These are phyloP conservation scores for Enteromius argenteus DNA, from an alignment of 2,797 vertebrate genomes.

Conservation along the genomic window DNA sequence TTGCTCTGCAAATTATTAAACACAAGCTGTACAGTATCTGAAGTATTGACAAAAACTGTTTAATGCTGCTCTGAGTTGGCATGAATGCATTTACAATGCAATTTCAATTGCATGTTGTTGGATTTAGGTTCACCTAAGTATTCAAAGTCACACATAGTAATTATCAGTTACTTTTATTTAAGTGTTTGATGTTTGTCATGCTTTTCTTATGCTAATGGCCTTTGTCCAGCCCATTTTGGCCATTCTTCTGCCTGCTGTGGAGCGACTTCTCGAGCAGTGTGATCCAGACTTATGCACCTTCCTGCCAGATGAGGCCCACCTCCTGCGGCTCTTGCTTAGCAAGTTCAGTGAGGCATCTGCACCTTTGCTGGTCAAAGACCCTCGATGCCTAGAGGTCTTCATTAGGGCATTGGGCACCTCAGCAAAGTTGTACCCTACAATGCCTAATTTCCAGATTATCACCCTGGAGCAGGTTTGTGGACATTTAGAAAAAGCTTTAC, in stretches of 20 bases:
- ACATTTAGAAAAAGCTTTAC: background rate
- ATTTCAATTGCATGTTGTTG: background rate
- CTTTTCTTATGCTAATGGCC: background rate
- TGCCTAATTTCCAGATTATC: conserved; percentile 82
- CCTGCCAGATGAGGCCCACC: conserved; percentile 82
- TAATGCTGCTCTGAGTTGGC: background rate
- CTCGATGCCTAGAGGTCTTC: conserved; percentile 84
- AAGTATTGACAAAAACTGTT: background rate
- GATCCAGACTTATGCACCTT: conserved; percentile 71
- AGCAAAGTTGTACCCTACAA: conserved; percentile 71
- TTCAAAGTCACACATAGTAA: background rate
- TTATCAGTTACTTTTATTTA: background rate
- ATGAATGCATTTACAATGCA: background rate
- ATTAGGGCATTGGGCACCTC: conserved; percentile 80
- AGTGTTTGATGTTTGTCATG: background rate
- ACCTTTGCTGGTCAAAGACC: conserved; percentile 81
- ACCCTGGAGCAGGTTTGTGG: conserved; percentile 87
- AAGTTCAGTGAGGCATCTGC: conserved; percentile 87
- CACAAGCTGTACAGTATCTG: background rate
- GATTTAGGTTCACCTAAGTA: background rate
- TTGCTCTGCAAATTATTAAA: background rate
- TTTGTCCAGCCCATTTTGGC: conserved; percentile 79
- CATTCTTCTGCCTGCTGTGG: conserved; percentile 81
- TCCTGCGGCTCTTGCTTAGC: conserved; percentile 82
- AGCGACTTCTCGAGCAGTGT: conserved; percentile 83